Evolutionary conservation across 2,888 invertebrate genomes (phyloP), one percentile per base, ranked within the genome.

Genomic region (Cordilura impudica): DNA sequence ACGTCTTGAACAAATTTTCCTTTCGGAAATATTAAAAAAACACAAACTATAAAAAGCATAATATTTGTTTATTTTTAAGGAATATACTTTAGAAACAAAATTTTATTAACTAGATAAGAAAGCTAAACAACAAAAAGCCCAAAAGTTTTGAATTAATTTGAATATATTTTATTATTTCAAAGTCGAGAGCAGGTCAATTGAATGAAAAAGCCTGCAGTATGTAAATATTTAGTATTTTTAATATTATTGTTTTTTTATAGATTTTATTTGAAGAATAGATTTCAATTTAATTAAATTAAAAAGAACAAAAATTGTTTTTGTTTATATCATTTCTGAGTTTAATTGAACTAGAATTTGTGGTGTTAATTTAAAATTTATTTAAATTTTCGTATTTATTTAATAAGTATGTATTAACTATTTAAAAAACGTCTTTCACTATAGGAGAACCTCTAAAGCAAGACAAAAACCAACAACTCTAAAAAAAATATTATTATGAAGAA

Each of bases 171-270:
- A 26, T 47, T 8, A n/a, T 61, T 61, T 45, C 23, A 45, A 47
- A 47, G 35, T 39, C 0, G 4, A 16, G 23, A 14, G 21, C 14
- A 29, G 29, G 29, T 8, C 8, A 31, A 31, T 10, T 10, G 26
- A 26, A 18, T 10, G 7, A 19, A n/a, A 56, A 19, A 12, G 14
- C 21, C 18, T 35, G 56, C 56, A 56, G 10, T 58, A 1, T 74
- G 73, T 74, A 74, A 66, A 66, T 74, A 74, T 51, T 60, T 66
- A 73, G 39, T 5, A 51, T 43, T 65, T 65, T 39, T 39, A 8
- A 58, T 51, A 51, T 35, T 31, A 35, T 47, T 47, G 21, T 31
- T 23, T 31, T 21, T 43, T 49, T 21, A 49, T 19, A 21, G 1
- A 39, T n/a, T 39, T 39, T n/a, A n/a, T 39, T n/a, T n/a, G n/a